Evolutionary conservation across 2,113 vertebrate genomes (phyloP), one percentile per base, ranked within the genome.

Genomic region (Apteryx mantelli): DNA sequence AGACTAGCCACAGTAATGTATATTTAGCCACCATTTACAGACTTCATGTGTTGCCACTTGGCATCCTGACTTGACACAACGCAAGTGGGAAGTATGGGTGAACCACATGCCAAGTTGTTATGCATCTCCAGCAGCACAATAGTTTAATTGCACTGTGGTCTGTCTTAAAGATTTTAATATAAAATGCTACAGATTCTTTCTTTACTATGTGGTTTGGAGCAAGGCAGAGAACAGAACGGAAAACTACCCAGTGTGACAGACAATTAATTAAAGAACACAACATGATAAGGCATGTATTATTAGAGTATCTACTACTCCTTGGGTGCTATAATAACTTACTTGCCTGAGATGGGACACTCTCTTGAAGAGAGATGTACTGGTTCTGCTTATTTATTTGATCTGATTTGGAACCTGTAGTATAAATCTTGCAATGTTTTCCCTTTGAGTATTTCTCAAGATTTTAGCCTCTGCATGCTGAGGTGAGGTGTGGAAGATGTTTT

Each of bases 71-170:
- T 95, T 89, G 53, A 94, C n/a, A 84, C 56, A 96, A 84, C 21
- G 42, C 42, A 89, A 96, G 63, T 90, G 82, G 64, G 53, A 97
- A 91, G 74, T 28, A 34, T 69, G 95, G 96, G 91, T 96, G 96
- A 98, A 91, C 56, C 93, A 80, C 91, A 96, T 89, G 84, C 88
- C 95, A 96, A 98, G 95, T 34, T 95, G 82, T 90, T 97, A 94
- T 18, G 75, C 38, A 82, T 61, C 89, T 97, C 78, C 81, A 97
- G 69, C 88, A 96, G 95, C 88, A 95, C 73, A 91, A 95, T 89
- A 93, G 82, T 95, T 95, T 97, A 97, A 97, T 92, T 97, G 81
- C 92, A 89, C 25, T 97, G 97, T 86, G 97, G 95, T 98, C 81
- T 91, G 58, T 88, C 95, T 97, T 80, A 96, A 97, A 96, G 77